phyloP scores from a whole-genome alignment of 2,113 vertebrate genomes.

The Misgurnus anguillicaudatus region DNA sequence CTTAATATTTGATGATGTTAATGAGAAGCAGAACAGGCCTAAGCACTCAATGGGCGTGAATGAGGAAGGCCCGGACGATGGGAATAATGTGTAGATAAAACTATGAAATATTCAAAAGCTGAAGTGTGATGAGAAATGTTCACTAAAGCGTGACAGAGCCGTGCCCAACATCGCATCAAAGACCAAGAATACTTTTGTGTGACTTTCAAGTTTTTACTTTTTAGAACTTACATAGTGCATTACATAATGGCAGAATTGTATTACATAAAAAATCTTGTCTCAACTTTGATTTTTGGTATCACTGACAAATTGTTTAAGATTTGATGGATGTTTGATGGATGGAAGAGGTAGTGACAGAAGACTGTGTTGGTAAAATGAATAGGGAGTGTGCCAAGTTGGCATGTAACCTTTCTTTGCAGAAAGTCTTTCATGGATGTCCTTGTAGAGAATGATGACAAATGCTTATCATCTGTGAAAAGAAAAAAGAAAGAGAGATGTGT shows the following conservation, averaged over 20 bases:
- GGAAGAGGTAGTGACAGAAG: conserved; percentile 49
- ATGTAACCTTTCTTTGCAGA: conserved; percentile 53
- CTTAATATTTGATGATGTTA: conserved; percentile 75
- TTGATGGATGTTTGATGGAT: conserved; percentile 48
- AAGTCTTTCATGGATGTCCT: conserved; percentile 60
- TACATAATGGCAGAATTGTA: neutral
- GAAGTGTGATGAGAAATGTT: conserved; percentile 54
- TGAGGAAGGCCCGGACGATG: conserved; percentile 28
- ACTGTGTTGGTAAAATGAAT: conserved; percentile 36
- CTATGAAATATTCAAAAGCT: conserved; percentile 71
- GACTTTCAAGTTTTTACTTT: conserved; percentile 34
- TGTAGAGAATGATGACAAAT: conserved; percentile 68
- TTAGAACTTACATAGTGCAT: neutral
- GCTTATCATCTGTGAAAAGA: conserved; percentile 23
- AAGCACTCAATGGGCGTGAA: conserved; percentile 69
- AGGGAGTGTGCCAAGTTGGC: conserved; percentile 43
- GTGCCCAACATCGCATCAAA: conserved; percentile 8
- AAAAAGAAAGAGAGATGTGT: neutral
- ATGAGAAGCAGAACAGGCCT: conserved; percentile 71
- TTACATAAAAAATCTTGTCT: conserved; percentile 14
- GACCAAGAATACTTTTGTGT: conserved; percentile 10
- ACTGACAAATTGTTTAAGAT: conserved; percentile 43
- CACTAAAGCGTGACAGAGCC: conserved; percentile 20
- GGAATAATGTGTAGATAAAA: conserved; percentile 65
- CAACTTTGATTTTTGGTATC: conserved; percentile 18